Evolutionary conservation across 1,140 invertebrate species (phyloP).

Genomic region (Myzus persicae): DNA sequence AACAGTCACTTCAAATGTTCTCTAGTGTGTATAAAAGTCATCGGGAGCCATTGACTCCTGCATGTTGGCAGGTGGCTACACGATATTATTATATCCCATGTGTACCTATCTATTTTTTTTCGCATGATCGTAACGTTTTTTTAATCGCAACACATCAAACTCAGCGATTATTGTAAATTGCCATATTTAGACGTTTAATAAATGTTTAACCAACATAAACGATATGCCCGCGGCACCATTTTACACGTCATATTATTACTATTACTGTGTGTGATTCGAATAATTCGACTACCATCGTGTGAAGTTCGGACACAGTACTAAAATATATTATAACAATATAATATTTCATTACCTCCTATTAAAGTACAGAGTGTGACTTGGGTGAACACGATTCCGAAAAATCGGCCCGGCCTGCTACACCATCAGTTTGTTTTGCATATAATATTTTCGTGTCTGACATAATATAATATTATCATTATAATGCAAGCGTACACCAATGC

Average conservation of each 20-base stretch:
- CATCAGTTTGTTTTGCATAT: background rate
- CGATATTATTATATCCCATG: background rate
- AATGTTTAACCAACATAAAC: background rate
- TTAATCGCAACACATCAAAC: background rate
- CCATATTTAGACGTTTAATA: background rate
- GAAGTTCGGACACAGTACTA: background rate
- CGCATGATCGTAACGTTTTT: background rate
- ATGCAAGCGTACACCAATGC: no score
- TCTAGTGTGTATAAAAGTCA: background rate
- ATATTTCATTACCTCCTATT: background rate
- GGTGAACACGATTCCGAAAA: background rate
- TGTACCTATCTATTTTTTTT: background rate
- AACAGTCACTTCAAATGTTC: background rate
- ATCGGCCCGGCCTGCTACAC: background rate
- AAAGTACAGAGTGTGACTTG: background rate
- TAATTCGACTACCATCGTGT: background rate
- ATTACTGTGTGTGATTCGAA: background rate
- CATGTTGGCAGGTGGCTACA: background rate
- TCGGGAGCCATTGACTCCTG: background rate
- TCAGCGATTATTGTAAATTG: background rate
- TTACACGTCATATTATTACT: background rate
- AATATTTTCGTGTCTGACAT: background rate
- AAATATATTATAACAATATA: no score
- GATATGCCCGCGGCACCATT: background rate
- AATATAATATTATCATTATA: no score